phyloP scores from a whole-genome alignment of 2,797 vertebrate species.

The Brachymystax lenok region DNA sequence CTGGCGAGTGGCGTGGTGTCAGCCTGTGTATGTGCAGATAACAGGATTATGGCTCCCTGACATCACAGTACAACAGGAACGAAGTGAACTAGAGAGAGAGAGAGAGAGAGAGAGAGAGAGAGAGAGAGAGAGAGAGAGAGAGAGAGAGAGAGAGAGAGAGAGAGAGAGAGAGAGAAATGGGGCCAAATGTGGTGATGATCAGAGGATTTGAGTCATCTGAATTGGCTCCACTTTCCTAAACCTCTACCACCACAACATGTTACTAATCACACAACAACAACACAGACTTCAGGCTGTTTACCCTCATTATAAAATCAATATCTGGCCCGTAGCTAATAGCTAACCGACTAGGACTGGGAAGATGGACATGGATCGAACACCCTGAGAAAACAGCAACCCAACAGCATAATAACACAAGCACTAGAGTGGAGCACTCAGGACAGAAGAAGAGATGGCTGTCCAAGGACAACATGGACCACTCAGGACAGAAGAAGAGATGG shows the following conservation, averaged over 20 bases:
- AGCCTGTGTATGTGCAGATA: conserved; percentile 74
- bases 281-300: no score
- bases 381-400: background rate
- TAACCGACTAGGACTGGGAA: background rate
- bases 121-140: background rate
- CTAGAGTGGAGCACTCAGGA: no score
- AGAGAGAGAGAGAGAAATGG: background rate
- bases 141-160: background rate
- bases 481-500: no score
- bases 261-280: background rate
- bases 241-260: background rate
- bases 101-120: background rate
- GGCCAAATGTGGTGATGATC: background rate
- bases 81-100: background rate
- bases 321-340: background rate
- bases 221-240: background rate
- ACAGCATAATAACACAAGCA: background rate
- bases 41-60: conserved; percentile 76
- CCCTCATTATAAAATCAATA: background rate
- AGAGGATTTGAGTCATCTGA: background rate
- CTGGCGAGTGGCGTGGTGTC: conserved; percentile 64
- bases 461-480: no score
- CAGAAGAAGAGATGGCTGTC: no score
- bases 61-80: conserved; percentile 66
- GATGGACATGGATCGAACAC: background rate